Evolutionary conservation across 2,888 invertebrate species (phyloP).

Genomic region (Caenorhabditis becei): DNA sequence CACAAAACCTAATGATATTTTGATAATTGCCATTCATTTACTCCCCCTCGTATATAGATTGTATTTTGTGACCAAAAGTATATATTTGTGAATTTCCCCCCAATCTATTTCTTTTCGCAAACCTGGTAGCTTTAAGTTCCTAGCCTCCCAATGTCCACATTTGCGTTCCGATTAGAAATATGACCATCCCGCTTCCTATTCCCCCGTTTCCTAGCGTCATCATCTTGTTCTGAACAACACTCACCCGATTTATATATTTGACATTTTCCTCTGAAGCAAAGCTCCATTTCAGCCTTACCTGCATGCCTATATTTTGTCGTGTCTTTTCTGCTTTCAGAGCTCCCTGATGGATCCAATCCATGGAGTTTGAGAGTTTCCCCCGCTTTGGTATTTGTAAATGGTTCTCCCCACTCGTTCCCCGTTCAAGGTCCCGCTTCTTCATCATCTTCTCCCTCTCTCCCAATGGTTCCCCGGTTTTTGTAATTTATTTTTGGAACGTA

Average conservation of each 20-base stretch:
- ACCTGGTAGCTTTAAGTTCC: conserved; percentile 35
- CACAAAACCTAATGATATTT: not conserved
- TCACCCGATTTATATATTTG: not conserved
- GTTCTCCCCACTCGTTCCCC: not conserved
- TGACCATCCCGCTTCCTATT: not conserved
- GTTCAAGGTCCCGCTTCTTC: not conserved
- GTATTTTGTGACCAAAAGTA: not conserved
- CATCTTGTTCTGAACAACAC: conserved; percentile 25
- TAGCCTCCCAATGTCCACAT: not conserved
- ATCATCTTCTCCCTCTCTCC: not conserved
- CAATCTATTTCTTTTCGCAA: not conserved
- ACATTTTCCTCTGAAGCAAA: conserved; percentile 24
- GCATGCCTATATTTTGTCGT: not conserved
- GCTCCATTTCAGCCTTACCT: conserved; percentile 13
- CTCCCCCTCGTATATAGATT: not conserved
- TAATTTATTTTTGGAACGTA: conserved; percentile 18
- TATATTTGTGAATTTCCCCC: not conserved
- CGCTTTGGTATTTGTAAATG: not conserved
- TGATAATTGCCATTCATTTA: too few relatives aligned
- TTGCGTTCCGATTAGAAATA: conserved; percentile 9
- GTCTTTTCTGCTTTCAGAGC: not conserved
- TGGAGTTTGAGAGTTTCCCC: not conserved
- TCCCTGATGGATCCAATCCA: conserved; percentile 10
- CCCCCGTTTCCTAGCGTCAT: not conserved
- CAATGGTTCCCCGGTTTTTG: conserved; percentile 8